phyloP scores from a whole-genome alignment of 2,113 vertebrate genomes.

The Heterotis niloticus region DNA sequence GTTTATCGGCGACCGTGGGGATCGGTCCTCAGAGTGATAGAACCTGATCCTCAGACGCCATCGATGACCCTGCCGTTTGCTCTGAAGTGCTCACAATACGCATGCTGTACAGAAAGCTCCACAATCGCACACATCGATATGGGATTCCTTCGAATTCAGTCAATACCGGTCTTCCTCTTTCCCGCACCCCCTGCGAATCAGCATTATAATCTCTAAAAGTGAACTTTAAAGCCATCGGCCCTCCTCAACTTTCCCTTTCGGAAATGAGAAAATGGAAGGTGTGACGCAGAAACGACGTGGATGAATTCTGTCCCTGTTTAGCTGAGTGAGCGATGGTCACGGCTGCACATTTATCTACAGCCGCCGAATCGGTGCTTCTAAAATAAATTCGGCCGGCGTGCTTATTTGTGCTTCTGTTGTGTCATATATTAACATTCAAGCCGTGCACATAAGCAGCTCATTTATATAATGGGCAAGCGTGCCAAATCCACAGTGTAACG shows the following conservation, averaged over 20 bases:
- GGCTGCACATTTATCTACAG: too few relatives aligned
- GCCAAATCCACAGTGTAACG: background rate
- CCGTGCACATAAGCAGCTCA: background rate
- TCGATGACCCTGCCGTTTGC: background rate
- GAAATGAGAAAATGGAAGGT: too few relatives aligned
- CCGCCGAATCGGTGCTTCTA: too few relatives aligned
- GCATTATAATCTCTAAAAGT: background rate
- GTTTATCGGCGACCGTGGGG: background rate
- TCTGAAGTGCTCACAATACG: background rate
- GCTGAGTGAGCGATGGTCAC: too few relatives aligned
- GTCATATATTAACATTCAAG: background rate
- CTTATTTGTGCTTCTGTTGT: too few relatives aligned
- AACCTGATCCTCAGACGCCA: background rate
- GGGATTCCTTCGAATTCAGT: constrained; percentile 3
- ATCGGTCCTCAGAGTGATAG: background rate
- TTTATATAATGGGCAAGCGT: background rate
- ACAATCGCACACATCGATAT: background rate
- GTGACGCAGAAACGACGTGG: background rate
- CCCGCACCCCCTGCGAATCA: background rate
- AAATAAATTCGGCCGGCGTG: background rate
- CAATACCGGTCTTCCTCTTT: too few relatives aligned
- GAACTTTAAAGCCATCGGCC: too few relatives aligned
- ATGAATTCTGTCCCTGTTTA: too few relatives aligned
- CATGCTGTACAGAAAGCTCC: background rate
- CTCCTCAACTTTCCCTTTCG: too few relatives aligned